Conservation (phyloP, 2,797 vertebrate genomes). For the Hemitrygon akajei region DNA sequence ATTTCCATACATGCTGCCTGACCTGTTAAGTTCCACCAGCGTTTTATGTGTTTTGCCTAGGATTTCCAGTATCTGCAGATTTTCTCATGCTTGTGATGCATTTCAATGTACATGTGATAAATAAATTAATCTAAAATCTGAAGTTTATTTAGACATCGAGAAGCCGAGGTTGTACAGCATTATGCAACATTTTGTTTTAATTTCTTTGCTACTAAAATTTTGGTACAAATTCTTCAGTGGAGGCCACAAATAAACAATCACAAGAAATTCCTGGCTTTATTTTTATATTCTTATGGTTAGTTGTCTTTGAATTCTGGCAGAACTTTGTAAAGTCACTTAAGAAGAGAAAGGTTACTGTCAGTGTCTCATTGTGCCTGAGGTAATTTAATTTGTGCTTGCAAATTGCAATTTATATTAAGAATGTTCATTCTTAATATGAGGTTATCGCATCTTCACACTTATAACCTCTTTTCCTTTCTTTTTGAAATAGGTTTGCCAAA, state of each 20-base stretch:
- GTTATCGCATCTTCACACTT: neutral
- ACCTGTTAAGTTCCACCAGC: too few species aligned
- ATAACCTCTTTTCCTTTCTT: neutral
- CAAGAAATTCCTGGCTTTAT: neutral
- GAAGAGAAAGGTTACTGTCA: neutral
- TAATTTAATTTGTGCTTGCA: neutral
- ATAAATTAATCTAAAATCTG: too few species aligned
- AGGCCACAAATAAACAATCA: neutral
- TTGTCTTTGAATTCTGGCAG: neutral
- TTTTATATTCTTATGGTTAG: neutral
- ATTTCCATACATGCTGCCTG: too few species aligned
- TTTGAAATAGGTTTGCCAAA: neutral
- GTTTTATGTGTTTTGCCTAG: too few species aligned
- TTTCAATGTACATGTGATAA: too few species aligned
- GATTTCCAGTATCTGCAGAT: too few species aligned
- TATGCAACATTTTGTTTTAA: too few species aligned
- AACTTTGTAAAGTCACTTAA: neutral
- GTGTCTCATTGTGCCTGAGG: neutral
- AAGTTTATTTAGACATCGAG: too few species aligned
- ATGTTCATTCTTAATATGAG: neutral
- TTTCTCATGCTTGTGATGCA: too few species aligned
- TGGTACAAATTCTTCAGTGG: neutral
- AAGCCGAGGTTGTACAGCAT: too few species aligned
- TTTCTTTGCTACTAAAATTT: neutral
- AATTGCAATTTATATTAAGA: slow-evolving; percentile 23